Base-by-base conservation (phyloP, 2,888 invertebrate genomes). In the Tachystola acroxantha region DNA sequence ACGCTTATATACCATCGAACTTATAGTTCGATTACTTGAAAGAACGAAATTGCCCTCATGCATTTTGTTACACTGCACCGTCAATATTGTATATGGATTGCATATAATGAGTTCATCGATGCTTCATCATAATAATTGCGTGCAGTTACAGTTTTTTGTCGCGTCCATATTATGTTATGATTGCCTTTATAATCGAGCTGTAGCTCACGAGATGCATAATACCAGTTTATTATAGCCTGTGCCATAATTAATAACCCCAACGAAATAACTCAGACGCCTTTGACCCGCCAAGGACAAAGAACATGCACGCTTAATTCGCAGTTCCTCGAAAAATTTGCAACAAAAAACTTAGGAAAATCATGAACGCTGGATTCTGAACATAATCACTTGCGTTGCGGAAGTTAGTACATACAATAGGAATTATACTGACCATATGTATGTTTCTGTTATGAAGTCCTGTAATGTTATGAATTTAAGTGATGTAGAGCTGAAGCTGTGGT, bases 211-310 rank as follows among this genome's bases (percentile, higher is more conserved):
- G 52, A 63, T 51, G 67, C 70, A 77, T 78, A 79, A 77, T 76
- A 50, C 56, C 62, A 54, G 60, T 64, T 72, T 68, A 78, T 79
- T 72, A 75, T 69, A 55, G 46, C 49, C 58, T 50, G 46, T 47
- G 52, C 54, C 60, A 54, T 73, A 77, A 79, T 80, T 79, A 80
- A 75, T 70, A 69, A 57, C 59, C 57, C 40, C 44, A 49, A 47
- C 53, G 50, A 61, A 40, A 33, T 33, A 40, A 29, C 3, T 29
- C 10, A 52, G 46, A 55, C 59, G 58, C 58, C 57, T 67, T 60
- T 64, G 66, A 73, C 59, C 72, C 53, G 34, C 37, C 63, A 66
- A 76, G 69, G 69, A 67, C 67, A 66, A 74, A 67, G 67, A 66
- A 64, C 48, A 48, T 50, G 49, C 61, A 57, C 56, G 57, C 52